These are phyloP conservation scores for Philotrypesis tridentata DNA, from an alignment of 1,140 invertebrate species.

Conservation along the genomic window DNA sequence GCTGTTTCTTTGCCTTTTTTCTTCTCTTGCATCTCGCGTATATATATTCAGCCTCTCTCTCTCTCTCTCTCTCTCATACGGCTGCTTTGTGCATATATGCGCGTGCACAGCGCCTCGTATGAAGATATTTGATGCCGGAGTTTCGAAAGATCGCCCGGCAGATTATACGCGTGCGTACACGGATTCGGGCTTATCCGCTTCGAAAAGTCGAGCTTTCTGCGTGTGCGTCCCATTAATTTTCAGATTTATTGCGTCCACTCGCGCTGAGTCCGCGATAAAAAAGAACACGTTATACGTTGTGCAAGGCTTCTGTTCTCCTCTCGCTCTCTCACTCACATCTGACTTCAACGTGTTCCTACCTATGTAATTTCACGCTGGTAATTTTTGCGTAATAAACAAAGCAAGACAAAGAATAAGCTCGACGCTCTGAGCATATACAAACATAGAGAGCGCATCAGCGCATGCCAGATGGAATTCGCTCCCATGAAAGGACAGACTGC, in stretches of 20 bases:
- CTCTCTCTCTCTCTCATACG: neutral
- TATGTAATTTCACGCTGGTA: neutral
- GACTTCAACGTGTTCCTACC: neutral
- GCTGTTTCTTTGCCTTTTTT: neutral
- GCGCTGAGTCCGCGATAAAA: neutral
- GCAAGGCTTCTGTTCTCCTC: neutral
- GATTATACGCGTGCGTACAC: slow-evolving; percentile 42
- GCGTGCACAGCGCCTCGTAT: neutral
- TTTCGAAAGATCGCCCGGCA: slow-evolving; percentile 39
- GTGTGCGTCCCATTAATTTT: slow-evolving; percentile 26
- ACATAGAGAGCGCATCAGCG: neutral
- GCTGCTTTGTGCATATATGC: neutral
- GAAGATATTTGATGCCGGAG: slow-evolving; percentile 45
- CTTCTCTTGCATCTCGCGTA: neutral
- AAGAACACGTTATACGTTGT: neutral
- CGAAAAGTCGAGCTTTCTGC: slow-evolving; percentile 30
- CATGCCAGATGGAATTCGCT: slow-evolving; percentile 43
- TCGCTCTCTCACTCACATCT: too few species aligned
- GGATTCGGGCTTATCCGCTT: slow-evolving; percentile 36
- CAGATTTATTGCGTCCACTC: slow-evolving; percentile 16
- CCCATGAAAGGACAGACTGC: slow-evolving; percentile 1
- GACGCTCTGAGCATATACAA: neutral
- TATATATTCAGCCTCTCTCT: too few species aligned
- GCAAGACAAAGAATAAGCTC: slow-evolving; percentile 10
- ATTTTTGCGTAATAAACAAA: neutral